phyloP scores from a whole-genome alignment of 2,113 vertebrate species.

The Ahaetulla prasina region DNA sequence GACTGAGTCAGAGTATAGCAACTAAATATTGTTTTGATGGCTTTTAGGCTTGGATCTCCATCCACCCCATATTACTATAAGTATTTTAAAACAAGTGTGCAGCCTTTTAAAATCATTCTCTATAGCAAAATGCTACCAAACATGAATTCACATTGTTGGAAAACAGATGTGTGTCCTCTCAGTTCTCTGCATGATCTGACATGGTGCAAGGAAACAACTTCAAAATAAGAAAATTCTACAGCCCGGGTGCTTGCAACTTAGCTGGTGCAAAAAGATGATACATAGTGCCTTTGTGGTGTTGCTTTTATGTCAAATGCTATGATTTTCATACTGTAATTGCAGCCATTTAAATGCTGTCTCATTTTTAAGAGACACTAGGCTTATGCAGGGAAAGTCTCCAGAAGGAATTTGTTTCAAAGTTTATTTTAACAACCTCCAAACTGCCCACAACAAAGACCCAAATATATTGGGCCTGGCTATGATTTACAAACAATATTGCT shows the following conservation, averaged over 20 bases:
- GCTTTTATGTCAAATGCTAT: not conserved
- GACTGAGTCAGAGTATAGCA: not conserved
- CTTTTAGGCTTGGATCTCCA: not conserved
- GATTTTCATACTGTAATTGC: not conserved
- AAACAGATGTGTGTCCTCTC: not conserved
- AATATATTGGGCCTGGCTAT: not conserved
- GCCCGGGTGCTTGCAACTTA: not conserved
- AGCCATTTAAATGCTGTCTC: not conserved
- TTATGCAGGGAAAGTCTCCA: not conserved
- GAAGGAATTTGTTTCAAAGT: not conserved
- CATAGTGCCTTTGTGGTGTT: not conserved
- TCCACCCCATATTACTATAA: not conserved
- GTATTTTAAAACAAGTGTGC: not conserved
- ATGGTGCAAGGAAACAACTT: not conserved
- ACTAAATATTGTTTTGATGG: not conserved
- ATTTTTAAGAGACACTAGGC: not conserved
- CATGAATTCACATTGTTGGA: not conserved
- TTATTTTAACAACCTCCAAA: not conserved
- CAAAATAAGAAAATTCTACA: not conserved
- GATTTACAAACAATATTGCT: slow-evolving; percentile 11
- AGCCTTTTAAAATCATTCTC: not conserved
- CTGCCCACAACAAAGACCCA: not conserved
- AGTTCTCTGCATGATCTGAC: not conserved
- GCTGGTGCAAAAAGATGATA: not conserved
- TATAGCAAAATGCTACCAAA: not conserved